Percentiles rank a stretch among this genome's conserved stretches.
Conservation (phyloP, 2,888 invertebrate genomes). For the Brachylomia viminalis region DNA sequence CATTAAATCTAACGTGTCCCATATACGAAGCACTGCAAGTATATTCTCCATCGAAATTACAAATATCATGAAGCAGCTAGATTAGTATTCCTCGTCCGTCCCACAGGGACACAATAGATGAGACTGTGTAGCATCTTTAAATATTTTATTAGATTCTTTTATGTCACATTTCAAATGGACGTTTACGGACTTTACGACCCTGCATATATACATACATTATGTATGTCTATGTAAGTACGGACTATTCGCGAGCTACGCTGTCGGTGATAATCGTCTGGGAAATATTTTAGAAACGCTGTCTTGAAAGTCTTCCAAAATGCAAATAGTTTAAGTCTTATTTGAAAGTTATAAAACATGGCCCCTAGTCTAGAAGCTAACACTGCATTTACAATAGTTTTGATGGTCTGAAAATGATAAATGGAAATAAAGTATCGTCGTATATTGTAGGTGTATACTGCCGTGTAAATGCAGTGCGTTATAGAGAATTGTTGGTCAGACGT, state of each 20-base stretch:
- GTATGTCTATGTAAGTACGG: slow-evolving; percentile 40
- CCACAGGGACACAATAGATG: slow-evolving; percentile 59
- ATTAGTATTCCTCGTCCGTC: slow-evolving; percentile 59
- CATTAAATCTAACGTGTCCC: slow-evolving; percentile 15
- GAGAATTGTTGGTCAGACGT: slow-evolving; percentile 36
- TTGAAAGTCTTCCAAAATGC: slow-evolving; percentile 55
- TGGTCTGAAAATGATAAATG: slow-evolving; percentile 44
- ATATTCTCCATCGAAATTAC: slow-evolving; percentile 29
- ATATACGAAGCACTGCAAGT: slow-evolving; percentile 36
- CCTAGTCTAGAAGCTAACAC: slow-evolving; percentile 33
- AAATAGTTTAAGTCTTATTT: slow-evolving; percentile 51
- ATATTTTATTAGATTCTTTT: slow-evolving; percentile 72
- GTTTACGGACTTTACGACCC: slow-evolving; percentile 68
- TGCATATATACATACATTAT: slow-evolving; percentile 50
- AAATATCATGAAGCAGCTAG: slow-evolving; percentile 41
- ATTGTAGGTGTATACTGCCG: neutral
- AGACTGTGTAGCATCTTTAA: slow-evolving; percentile 61
- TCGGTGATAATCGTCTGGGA: slow-evolving; percentile 47
- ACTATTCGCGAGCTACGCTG: slow-evolving; percentile 15
- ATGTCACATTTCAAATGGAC: slow-evolving; percentile 68
- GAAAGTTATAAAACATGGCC: slow-evolving; percentile 36
- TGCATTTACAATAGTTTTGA: slow-evolving; percentile 42
- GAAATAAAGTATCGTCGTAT: slow-evolving; percentile 9
- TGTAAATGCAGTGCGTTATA: slow-evolving; percentile 7
- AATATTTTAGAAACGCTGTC: slow-evolving; percentile 45